Percentiles rank a stretch among this genome's conserved stretches.
Evolutionary conservation across 2,888 invertebrate genomes (phyloP).

Genomic region (Phania funesta): DNA sequence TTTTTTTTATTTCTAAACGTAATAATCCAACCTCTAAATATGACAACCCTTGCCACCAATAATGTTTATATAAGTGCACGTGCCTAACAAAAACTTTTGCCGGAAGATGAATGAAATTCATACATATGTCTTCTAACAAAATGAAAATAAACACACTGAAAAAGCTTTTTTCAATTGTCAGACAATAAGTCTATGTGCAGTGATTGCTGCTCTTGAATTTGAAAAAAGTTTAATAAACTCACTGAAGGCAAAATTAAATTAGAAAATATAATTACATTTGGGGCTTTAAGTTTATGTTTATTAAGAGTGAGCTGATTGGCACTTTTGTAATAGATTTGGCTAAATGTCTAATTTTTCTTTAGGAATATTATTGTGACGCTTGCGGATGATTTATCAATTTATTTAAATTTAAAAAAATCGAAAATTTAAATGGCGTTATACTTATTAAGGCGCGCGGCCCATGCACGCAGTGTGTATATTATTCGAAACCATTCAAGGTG

Average conservation of each 20-base stretch:
- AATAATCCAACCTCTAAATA: not conserved
- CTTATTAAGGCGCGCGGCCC: too few relatives aligned
- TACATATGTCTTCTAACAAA: not conserved
- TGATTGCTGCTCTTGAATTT: slow-evolving; percentile 41
- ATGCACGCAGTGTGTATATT: too few relatives aligned
- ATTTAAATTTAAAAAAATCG: too few relatives aligned
- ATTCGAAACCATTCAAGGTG: too few relatives aligned
- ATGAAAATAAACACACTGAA: not conserved
- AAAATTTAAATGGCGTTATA: too few relatives aligned
- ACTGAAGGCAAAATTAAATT: slow-evolving; percentile 24
- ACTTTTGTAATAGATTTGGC: too few relatives aligned
- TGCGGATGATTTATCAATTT: too few relatives aligned
- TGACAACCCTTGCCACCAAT: not conserved
- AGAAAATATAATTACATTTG: not conserved
- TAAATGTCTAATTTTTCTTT: too few relatives aligned
- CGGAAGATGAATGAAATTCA: slow-evolving; percentile 35
- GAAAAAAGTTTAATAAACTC: slow-evolving; percentile 48
- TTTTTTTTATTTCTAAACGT: not conserved
- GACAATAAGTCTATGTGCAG: slow-evolving; percentile 4
- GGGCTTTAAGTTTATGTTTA: not conserved
- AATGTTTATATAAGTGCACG: slow-evolving; percentile 10
- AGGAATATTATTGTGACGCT: too few relatives aligned
- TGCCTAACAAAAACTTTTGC: not conserved
- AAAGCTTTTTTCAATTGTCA: slow-evolving; percentile 30
- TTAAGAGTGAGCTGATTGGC: too few relatives aligned